These are phyloP conservation scores for Holotrichia oblita DNA, from an alignment of 1,140 invertebrate genomes.

Conservation along the genomic window DNA sequence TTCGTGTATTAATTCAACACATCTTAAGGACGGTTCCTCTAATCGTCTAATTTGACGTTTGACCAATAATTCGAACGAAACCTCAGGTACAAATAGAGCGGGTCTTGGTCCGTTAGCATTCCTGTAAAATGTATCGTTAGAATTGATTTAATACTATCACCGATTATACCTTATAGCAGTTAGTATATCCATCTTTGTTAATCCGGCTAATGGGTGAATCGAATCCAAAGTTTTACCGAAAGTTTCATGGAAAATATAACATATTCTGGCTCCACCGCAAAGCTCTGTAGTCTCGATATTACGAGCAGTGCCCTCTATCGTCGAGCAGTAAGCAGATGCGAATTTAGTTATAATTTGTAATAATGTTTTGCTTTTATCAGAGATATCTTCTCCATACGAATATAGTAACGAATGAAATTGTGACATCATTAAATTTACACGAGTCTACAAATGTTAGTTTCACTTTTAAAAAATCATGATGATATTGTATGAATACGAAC, in stretches of 20 bases:
- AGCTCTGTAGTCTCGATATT: slow-evolving; percentile 99
- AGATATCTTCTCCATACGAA: slow-evolving; percentile 97
- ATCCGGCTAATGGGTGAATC: slow-evolving; percentile 92
- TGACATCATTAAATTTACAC: slow-evolving; percentile 96
- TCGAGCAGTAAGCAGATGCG: slow-evolving; percentile 96
- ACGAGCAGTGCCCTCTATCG: slow-evolving; percentile 96
- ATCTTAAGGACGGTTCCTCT: slow-evolving; percentile 95
- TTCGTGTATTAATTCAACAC: slow-evolving; percentile 97
- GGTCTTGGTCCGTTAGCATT: slow-evolving; percentile 98
- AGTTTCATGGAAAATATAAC: slow-evolving; percentile 99
- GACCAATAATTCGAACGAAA: slow-evolving; percentile 84
- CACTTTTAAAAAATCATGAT: background rate
- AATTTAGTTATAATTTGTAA: slow-evolving; percentile 99
- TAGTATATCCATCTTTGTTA: slow-evolving; percentile 94
- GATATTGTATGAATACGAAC: slow-evolving; percentile 60
- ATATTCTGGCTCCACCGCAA: slow-evolving; percentile 97
- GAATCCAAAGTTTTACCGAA: slow-evolving; percentile 93
- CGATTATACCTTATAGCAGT: slow-evolving; percentile 81
- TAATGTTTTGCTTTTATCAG: slow-evolving; percentile 94
- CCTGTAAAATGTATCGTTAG: slow-evolving; percentile 58
- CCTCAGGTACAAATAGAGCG: slow-evolving; percentile 97
- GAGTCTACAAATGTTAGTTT: slow-evolving; percentile 70
- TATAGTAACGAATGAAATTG: slow-evolving; percentile 96
- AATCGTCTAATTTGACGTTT: slow-evolving; percentile 96
- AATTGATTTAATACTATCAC: background rate